phyloP scores from a whole-genome alignment of 2,113 vertebrate genomes.

The Oncorhynchus tshawytscha region DNA sequence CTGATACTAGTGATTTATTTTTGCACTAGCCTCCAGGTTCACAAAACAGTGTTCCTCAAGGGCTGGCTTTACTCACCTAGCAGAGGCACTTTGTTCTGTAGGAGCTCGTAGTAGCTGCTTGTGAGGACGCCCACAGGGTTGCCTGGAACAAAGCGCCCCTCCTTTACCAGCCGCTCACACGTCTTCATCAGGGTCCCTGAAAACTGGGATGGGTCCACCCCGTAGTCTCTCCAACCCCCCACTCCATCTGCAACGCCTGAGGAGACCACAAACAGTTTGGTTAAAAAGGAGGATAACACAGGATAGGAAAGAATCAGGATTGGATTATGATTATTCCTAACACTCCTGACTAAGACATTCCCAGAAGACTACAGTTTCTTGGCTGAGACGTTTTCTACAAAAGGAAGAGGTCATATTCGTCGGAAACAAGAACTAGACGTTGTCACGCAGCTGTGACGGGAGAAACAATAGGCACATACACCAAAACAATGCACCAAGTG shows the following conservation, averaged over 20 bases:
- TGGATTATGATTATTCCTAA: not conserved
- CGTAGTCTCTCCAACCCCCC: constrained; percentile 97
- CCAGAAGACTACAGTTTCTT: not conserved
- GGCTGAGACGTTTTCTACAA: not conserved
- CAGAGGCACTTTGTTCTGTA: constrained; percentile 98
- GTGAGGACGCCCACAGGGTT: constrained; percentile 95
- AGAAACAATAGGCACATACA: constrained; percentile 38
- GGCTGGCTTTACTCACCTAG: constrained; percentile 80
- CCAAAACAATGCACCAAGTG: constrained; percentile 25
- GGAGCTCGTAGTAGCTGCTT: constrained; percentile 91
- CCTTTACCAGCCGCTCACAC: constrained; percentile 94
- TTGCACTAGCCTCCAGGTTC: not conserved
- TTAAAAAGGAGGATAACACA: not conserved
- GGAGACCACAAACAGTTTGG: not conserved
- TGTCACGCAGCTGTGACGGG: constrained; percentile 16
- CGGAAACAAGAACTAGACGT: not conserved
- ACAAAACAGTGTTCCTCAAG: not conserved
- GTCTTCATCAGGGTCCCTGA: constrained; percentile 96
- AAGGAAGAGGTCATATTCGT: not conserved
- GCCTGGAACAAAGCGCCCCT: constrained; percentile 92
- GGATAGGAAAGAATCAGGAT: not conserved
- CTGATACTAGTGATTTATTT: not conserved
- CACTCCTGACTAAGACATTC: not conserved
- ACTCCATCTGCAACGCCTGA: constrained; percentile 96
- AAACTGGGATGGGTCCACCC: constrained; percentile 98